Evolutionary conservation across 2,888 invertebrate species (phyloP), one percentile per base, ranked within the genome.

Genomic region (Drosophila macrospina): DNA sequence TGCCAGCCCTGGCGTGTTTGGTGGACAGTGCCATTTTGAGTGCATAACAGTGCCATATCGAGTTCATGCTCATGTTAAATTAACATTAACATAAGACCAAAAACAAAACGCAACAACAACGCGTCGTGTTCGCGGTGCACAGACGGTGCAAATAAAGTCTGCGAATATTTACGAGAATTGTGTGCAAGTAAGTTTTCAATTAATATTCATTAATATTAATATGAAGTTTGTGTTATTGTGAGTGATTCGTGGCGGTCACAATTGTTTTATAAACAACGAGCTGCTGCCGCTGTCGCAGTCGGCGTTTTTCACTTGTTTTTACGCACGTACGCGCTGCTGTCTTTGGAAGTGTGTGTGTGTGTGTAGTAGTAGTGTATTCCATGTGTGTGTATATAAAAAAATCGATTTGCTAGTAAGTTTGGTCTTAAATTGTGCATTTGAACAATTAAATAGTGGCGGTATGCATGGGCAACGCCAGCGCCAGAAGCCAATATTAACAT

Each of bases 241-340:
- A 28, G 24, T 50, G 13, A 13, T 39, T 45, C 34, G 36, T 1
- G 20, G 3, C 16, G 16, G 44, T 15, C 39, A 10, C n/a, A 37
- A 7, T 52, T 68, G 42, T 47, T 15, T 16, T 48, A 57, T 32
- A 59, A 61, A n/a, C 34, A 39, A n/a, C 36, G 7, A 34, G 36
- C 10, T 11, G 32, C 42, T 8, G 16, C 7, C 28, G 47, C 28
- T 13, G 37, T 39, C 62, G 56, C 60, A 70, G 83, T 86, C 83
- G 83, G 83, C 86, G 77, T 83, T 83, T 81, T 84, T 67, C 68
- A 68, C 64, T 77, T 82, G 80, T 81, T 77, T 74, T 83, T 80
- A 80, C 82, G 74, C 83, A 85, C 80, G 56, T 65, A 68, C 66
- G 63, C 62, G 52, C 52, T 36, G 48, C 20, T 48, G 63, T 37